A percentile compares a stretch with the other conserved stretches of the same genome.
Evolutionary conservation across 2,888 invertebrate species (phyloP).

Genomic region (Orthosia cruda): DNA sequence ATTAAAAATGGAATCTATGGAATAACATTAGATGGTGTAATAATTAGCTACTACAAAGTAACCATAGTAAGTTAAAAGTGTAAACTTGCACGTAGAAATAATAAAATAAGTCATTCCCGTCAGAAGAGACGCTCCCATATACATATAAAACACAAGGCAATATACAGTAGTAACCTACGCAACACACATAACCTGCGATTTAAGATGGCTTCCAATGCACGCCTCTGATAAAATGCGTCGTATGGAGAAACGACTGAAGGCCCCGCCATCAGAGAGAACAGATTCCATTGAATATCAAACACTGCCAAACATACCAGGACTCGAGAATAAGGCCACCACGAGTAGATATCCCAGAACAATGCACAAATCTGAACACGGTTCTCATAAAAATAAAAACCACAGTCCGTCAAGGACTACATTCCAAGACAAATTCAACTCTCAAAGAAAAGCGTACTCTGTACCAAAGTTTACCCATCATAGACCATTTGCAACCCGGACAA

Average conservation of each 20-base stretch:
- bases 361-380: constrained; percentile 19
- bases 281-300: constrained; percentile 78
- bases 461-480: constrained; percentile 47
- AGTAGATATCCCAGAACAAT: constrained; percentile 16
- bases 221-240: constrained; percentile 38
- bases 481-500: constrained; percentile 19
- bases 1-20: neutral
- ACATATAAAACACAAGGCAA: neutral
- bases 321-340: constrained; percentile 38
- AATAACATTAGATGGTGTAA: neutral
- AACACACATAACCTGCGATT: constrained; percentile 1
- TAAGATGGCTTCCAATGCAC: constrained; percentile 7
- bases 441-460: constrained; percentile 54
- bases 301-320: constrained; percentile 73
- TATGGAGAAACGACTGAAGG: constrained; percentile 30
- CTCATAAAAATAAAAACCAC: constrained; percentile 13
- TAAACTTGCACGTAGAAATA: neutral
- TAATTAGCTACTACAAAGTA: constrained; percentile 8
- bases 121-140: neutral
- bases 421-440: constrained; percentile 35
- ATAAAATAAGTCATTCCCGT: neutral
- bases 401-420: constrained; percentile 18
- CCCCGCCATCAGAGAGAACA: constrained; percentile 63
- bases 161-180: neutral
- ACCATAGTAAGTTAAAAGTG: neutral